These are phyloP conservation scores for Corythaeola cristata DNA, from an alignment of 2,113 vertebrate genomes.

Conservation along the genomic window DNA sequence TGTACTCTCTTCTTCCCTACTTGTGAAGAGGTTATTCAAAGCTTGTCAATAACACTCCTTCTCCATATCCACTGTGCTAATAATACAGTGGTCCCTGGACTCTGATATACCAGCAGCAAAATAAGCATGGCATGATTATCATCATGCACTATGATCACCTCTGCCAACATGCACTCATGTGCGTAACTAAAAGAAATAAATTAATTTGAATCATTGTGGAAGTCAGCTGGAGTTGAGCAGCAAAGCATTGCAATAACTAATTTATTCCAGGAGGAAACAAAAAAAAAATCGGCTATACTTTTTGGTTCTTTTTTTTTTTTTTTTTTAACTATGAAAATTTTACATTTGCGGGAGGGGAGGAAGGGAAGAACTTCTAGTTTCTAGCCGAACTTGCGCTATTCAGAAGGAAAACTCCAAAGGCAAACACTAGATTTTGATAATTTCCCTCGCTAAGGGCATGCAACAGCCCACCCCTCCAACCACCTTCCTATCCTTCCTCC, in stretches of 20 bases:
- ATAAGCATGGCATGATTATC: fast-evolving
- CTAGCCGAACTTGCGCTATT: neutral
- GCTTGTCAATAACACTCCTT: too few species aligned
- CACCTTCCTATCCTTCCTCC: too few species aligned
- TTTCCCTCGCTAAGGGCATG: too few species aligned
- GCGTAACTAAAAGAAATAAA: neutral
- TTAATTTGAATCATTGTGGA: fast-evolving
- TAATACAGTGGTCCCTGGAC: fast-evolving
- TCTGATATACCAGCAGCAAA: neutral
- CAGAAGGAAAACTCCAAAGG: too few species aligned
- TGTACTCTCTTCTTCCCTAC: fast-evolving
- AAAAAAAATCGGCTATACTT: neutral
- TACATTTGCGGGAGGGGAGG: fast-evolving
- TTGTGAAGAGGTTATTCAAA: neutral
- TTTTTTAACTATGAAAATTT: neutral
- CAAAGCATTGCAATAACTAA: neutral
- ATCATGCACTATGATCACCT: fast-evolving
- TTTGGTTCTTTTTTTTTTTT: too few species aligned
- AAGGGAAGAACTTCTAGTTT: neutral
- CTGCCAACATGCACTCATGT: neutral
- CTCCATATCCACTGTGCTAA: fast-evolving
- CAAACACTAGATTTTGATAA: fast-evolving
- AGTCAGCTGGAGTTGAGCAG: neutral
- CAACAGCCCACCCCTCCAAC: neutral
- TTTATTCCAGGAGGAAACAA: neutral